Evolutionary conservation across 2,113 vertebrate species (phyloP).

Genomic region (Pionites leucogaster): DNA sequence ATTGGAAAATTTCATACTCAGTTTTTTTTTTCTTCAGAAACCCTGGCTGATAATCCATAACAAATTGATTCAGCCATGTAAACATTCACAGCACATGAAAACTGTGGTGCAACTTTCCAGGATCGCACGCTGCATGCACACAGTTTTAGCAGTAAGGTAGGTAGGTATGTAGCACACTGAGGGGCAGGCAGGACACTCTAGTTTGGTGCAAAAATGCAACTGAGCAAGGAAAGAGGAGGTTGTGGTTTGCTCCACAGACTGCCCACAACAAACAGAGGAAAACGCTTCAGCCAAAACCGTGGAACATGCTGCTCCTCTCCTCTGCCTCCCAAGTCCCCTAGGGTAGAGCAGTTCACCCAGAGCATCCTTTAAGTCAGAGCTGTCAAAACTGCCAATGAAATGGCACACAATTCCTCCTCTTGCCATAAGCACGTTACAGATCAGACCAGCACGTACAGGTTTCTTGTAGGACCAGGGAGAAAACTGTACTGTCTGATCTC

Average conservation of each 20-base stretch:
- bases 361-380: neutral
- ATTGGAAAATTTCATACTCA: neutral
- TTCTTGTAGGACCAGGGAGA: neutral
- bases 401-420: neutral
- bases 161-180: neutral
- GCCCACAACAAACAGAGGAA: conserved; percentile 16
- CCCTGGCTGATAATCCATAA: neutral
- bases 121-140: neutral
- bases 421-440: neutral
- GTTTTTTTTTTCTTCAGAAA: neutral
- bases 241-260: neutral
- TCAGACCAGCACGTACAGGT: neutral
- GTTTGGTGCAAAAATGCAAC: neutral
- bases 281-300: conserved; percentile 31
- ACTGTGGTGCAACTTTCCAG: neutral
- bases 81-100: neutral
- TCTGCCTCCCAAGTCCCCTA: neutral
- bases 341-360: neutral
- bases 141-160: no score
- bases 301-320: neutral
- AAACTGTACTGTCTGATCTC: neutral
- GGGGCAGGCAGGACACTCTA: neutral
- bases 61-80: conserved; percentile 16
- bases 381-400: neutral
- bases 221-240: neutral